These are phyloP conservation scores for Hyla sarda DNA, from an alignment of 2,113 vertebrate genomes.

Conservation along the genomic window DNA sequence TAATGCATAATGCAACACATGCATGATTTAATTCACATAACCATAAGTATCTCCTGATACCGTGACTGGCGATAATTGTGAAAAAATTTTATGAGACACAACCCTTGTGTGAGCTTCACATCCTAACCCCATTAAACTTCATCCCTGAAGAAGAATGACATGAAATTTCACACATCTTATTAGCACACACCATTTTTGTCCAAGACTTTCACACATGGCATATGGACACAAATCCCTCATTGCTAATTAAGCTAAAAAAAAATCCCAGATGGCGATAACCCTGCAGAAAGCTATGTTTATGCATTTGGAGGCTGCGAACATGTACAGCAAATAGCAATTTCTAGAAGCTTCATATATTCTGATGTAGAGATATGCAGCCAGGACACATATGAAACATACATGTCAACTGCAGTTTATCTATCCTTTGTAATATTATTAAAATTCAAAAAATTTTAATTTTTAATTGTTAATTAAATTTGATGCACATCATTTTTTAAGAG, in stretches of 20 bases:
- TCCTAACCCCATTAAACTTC: no score
- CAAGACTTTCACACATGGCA: conserved; percentile 24
- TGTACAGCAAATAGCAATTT: not conserved
- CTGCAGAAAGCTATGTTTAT: not conserved
- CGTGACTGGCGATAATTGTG: no score
- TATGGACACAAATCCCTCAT: conserved; percentile 19
- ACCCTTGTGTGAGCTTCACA: not conserved
- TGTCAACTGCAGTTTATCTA: no score
- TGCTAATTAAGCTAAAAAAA: conserved; percentile 3
- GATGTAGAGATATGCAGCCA: not conserved
- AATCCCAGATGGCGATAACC: conserved; percentile 18
- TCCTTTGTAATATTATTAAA: no score
- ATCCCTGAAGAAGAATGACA: not conserved
- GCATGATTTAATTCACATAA: no score
- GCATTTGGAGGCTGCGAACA: not conserved
- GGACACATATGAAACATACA: no score
- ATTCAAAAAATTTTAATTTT: no score
- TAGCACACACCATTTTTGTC: not conserved
- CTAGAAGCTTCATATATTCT: not conserved
- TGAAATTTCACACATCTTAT: not conserved
- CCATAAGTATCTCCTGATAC: no score
- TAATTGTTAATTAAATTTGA: no score
- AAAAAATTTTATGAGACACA: not conserved
- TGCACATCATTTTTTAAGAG: no score
- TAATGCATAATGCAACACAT: no score